Percentiles rank a stretch among this genome's conserved stretches.
Evolutionary conservation across 2,113 vertebrate species (phyloP).

Genomic region (Dromas ardeola): DNA sequence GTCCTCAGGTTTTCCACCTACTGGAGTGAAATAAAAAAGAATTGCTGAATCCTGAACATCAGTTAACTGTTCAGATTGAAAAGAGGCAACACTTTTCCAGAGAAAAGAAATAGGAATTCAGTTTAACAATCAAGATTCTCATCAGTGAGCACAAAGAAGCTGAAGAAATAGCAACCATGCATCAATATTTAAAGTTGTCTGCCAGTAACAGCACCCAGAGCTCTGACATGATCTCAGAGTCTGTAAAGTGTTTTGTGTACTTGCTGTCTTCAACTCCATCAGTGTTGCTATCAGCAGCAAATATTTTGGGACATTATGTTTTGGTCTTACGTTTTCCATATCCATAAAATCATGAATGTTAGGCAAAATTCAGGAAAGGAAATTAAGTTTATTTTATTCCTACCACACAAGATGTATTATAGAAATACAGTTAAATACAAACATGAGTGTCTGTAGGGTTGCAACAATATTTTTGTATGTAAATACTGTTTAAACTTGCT

Average conservation of each 20-base stretch:
- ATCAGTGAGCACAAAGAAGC: neutral
- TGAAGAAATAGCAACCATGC: neutral
- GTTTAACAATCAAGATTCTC: neutral
- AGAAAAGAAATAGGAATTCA: neutral
- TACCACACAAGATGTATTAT: neutral
- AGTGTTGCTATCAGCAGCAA: neutral
- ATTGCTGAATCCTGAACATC: neutral
- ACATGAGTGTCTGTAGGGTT: rapidly evolving
- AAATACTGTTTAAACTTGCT: neutral
- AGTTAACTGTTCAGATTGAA: neutral
- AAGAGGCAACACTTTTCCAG: neutral
- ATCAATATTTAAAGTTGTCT: neutral
- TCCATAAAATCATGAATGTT: neutral
- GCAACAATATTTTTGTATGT: neutral
- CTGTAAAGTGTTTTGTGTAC: neutral
- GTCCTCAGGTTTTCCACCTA: neutral
- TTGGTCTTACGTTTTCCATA: neutral
- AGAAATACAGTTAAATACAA: neutral
- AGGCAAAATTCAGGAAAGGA: neutral
- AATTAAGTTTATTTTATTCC: neutral
- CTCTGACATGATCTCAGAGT: neutral
- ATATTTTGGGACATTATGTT: neutral
- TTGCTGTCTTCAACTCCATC: neutral
- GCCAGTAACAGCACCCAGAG: neutral
- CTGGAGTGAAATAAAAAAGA: neutral